Evolutionary conservation across 2,797 vertebrate genomes (phyloP).

Genomic region (Sebastes nivosus): DNA sequence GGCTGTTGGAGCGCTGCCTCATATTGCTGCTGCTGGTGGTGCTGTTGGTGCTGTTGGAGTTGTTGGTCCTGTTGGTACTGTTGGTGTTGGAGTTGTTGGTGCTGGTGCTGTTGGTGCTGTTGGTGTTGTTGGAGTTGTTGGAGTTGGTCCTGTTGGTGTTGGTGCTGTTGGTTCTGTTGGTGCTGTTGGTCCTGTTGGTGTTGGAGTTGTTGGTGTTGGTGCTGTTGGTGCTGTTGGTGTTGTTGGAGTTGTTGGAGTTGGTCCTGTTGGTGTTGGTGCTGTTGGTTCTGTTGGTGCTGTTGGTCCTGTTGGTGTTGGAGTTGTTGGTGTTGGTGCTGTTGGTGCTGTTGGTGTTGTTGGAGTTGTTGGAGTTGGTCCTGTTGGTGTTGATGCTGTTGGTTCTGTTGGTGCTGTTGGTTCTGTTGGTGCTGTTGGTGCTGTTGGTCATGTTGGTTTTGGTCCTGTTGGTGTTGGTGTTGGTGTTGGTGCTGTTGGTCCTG

Average conservation of each 20-base stretch:
- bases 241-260: too few relatives aligned
- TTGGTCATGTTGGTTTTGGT: too few relatives aligned
- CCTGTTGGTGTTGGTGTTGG: too few relatives aligned
- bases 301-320: too few relatives aligned
- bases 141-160: background rate
- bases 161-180: background rate
- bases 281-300: too few relatives aligned
- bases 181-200: too few relatives aligned
- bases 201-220: background rate
- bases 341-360: too few relatives aligned
- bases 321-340: too few relatives aligned
- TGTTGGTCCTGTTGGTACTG: too few relatives aligned
- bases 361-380: background rate
- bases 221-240: background rate
- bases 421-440: background rate
- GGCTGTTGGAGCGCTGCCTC: conserved; percentile 25
- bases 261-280: too few relatives aligned
- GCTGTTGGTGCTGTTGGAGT: background rate
- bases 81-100: background rate
- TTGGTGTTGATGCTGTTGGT: background rate
- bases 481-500: background rate
- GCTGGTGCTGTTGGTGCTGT: background rate
- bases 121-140: too few relatives aligned
- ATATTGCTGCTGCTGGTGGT: background rate
- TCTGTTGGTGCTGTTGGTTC: background rate